These are phyloP conservation scores for Oncorhynchus nerka DNA, from an alignment of 2,113 vertebrate species.

Conservation along the genomic window DNA sequence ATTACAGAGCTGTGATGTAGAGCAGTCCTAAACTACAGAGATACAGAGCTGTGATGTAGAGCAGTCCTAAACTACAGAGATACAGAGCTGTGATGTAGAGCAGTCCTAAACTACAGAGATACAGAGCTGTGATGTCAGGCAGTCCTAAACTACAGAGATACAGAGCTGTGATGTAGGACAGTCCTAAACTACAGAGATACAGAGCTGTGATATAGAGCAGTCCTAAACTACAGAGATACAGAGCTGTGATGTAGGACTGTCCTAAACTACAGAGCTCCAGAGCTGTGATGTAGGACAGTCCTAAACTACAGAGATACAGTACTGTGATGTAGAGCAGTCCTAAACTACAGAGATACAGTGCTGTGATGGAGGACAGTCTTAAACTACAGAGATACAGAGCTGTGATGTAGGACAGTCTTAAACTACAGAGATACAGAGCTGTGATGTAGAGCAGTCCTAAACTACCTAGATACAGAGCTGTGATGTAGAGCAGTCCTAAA, in stretches of 20 bases:
- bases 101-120: constrained; percentile 29
- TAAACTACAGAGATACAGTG: constrained; percentile 11
- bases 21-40: constrained; percentile 22
- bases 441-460: constrained; percentile 37
- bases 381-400: constrained; percentile 9
- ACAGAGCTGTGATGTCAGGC: constrained; percentile 5
- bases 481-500: constrained; percentile 20
- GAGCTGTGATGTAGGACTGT: constrained; percentile 15
- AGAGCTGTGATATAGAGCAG: constrained; percentile 25
- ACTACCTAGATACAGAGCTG: constrained; percentile 15
- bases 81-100: constrained; percentile 17
- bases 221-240: constrained; percentile 22
- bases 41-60: constrained; percentile 3
- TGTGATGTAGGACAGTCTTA: constrained; percentile 1
- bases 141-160: constrained; percentile 20
- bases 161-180: constrained; percentile 8
- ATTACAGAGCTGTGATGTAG: constrained; percentile 5
- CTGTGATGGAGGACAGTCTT: constrained; percentile 21
- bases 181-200: too few relatives aligned
- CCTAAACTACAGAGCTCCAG: constrained; percentile 11
- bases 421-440: too few relatives aligned
- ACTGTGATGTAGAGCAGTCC: constrained; percentile 31
- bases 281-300: constrained; percentile 7
- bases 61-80: too few relatives aligned
- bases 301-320: too few relatives aligned